A percentile compares a stretch with the other conserved stretches of the same genome.
These are phyloP conservation scores for Sebastes umbrosus DNA, from an alignment of 2,797 vertebrate genomes.

Conservation along the genomic window DNA sequence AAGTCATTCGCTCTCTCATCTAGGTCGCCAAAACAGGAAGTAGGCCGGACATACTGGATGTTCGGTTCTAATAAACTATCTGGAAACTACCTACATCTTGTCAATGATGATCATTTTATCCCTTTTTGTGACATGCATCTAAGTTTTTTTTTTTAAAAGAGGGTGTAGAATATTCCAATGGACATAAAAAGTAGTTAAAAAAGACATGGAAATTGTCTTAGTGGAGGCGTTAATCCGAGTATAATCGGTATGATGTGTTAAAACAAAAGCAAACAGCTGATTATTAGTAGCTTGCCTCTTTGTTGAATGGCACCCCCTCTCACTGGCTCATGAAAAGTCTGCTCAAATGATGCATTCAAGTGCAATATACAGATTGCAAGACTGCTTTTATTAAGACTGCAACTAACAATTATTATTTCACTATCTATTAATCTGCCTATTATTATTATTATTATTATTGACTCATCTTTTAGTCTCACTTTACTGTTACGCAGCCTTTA, in stretches of 20 bases:
- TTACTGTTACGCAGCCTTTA: too few relatives aligned
- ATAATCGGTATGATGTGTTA: not conserved
- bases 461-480: too few relatives aligned
- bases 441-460: too few relatives aligned
- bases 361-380: not conserved
- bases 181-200: not conserved
- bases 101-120: not conserved
- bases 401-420: not conserved
- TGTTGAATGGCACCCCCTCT: not conserved
- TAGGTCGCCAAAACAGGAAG: conserved; percentile 23
- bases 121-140: not conserved
- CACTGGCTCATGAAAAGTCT: not conserved
- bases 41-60: not conserved
- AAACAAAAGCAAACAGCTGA: not conserved
- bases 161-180: not conserved
- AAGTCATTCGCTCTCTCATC: not conserved
- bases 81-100: not conserved
- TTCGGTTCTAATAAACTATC: not conserved
- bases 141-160: not conserved
- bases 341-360: not conserved
- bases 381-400: not conserved
- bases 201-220: not conserved
- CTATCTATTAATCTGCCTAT: not conserved
- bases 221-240: not conserved
- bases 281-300: not conserved